A percentile compares a stretch with the other conserved stretches of the same genome.
Conservation (phyloP, 2,888 invertebrate species). For the Lathronympha strigana region DNA sequence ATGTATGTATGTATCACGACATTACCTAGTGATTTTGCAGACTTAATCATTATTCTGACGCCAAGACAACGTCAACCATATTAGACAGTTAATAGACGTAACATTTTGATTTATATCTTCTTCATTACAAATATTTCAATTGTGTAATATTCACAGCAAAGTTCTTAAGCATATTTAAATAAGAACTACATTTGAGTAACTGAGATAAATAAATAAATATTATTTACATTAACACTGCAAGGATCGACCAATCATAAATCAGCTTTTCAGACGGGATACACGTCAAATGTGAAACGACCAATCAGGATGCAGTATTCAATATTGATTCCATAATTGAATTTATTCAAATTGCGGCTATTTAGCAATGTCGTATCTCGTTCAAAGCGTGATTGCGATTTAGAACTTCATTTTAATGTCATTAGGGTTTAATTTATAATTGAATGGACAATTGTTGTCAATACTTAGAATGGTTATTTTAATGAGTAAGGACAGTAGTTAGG, state of each 20-base stretch:
- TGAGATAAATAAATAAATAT: conserved; percentile 5
- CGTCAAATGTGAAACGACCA: conserved; percentile 52
- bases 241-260: conserved; percentile 64
- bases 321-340: conserved; percentile 36
- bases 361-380: neutral
- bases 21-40: conserved; percentile 10
- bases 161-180: neutral
- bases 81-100: conserved; percentile 8
- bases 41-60: neutral
- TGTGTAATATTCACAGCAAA: neutral
- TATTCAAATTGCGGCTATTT: neutral
- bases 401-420: neutral
- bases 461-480: conserved; percentile 42
- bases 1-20: neutral
- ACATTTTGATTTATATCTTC: conserved; percentile 29
- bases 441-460: conserved; percentile 1
- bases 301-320: conserved; percentile 50
- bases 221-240: conserved; percentile 41
- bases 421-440: neutral
- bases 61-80: conserved; percentile 12
- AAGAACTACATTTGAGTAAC: conserved; percentile 21
- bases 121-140: conserved; percentile 1
- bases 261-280: conserved; percentile 48
- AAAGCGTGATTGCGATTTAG: neutral
- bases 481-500: conserved; percentile 19